phyloP scores from a whole-genome alignment of 1,140 invertebrate genomes.

The Heliconius hermathena region DNA sequence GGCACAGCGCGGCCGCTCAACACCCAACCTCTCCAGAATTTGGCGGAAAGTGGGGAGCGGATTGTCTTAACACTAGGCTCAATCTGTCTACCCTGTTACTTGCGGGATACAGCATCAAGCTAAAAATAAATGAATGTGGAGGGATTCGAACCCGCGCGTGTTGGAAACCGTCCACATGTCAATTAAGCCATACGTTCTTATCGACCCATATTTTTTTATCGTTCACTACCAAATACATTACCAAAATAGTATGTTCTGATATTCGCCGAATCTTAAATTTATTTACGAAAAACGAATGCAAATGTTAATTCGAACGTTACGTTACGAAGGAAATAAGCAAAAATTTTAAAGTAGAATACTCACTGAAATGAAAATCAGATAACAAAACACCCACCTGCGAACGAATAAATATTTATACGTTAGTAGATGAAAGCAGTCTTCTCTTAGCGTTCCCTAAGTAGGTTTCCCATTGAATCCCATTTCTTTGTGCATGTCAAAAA shows the following conservation, averaged over 20 bases:
- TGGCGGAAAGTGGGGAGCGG: too few species aligned
- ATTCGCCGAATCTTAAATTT: conserved; percentile 22
- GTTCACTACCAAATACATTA: neutral
- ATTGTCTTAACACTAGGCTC: too few species aligned
- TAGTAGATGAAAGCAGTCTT: conserved; percentile 55
- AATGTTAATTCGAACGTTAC: conserved; percentile 33
- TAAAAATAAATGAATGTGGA: too few species aligned
- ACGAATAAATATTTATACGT: conserved; percentile 63
- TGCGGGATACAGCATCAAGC: too few species aligned
- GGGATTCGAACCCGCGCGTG: too few species aligned
- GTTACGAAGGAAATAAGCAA: conserved; percentile 19
- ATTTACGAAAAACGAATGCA: conserved; percentile 26
- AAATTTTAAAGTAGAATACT: conserved; percentile 42
- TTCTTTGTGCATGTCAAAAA: conserved; percentile 61
- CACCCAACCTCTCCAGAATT: too few species aligned
- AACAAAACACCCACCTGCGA: conserved; percentile 57
- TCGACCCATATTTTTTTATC: neutral
- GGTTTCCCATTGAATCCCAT: conserved; percentile 54
- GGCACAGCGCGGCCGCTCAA: too few species aligned
- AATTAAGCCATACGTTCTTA: neutral
- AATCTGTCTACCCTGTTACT: too few species aligned
- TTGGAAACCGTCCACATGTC: too few species aligned
- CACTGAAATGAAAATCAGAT: conserved; percentile 53
- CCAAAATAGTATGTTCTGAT: conserved; percentile 11
- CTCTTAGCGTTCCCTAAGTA: conserved; percentile 50